Evolutionary conservation across 2,888 invertebrate species (phyloP).

Genomic region (Agrochola lota): DNA sequence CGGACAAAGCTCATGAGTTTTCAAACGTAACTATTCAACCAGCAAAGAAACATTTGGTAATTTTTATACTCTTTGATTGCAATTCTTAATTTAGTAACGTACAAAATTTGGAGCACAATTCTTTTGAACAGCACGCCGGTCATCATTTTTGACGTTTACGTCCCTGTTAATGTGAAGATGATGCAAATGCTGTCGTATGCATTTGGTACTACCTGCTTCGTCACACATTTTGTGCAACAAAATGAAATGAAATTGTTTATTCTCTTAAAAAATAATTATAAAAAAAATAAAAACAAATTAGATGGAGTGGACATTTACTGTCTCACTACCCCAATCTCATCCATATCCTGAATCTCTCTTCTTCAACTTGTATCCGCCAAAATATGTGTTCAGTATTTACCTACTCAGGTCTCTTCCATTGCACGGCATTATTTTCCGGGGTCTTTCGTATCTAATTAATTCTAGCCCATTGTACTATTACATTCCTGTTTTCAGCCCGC

Average conservation of each 20-base stretch:
- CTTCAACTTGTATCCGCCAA: background rate
- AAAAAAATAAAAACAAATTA: too few relatives aligned
- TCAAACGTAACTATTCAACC: background rate
- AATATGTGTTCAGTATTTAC: background rate
- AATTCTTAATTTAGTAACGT: constrained; percentile 1
- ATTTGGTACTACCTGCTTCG: background rate
- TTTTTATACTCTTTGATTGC: background rate
- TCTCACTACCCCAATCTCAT: background rate
- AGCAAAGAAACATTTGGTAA: background rate
- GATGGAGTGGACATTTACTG: background rate
- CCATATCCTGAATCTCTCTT: background rate
- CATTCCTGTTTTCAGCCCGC: constrained; percentile 6
- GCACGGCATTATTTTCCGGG: background rate
- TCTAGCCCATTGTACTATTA: background rate
- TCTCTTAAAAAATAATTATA: too few relatives aligned
- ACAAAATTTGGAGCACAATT: background rate
- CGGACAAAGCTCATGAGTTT: background rate
- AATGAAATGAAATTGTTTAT: background rate
- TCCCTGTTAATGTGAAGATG: background rate
- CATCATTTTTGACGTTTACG: background rate
- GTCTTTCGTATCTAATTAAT: background rate
- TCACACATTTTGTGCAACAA: background rate
- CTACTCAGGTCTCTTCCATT: background rate
- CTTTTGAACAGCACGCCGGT: background rate
- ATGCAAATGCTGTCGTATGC: background rate